Evolutionary conservation across 2,797 vertebrate species (phyloP), one percentile per base, ranked within the genome.

Genomic region (Pseudochaenichthys georgianus): DNA sequence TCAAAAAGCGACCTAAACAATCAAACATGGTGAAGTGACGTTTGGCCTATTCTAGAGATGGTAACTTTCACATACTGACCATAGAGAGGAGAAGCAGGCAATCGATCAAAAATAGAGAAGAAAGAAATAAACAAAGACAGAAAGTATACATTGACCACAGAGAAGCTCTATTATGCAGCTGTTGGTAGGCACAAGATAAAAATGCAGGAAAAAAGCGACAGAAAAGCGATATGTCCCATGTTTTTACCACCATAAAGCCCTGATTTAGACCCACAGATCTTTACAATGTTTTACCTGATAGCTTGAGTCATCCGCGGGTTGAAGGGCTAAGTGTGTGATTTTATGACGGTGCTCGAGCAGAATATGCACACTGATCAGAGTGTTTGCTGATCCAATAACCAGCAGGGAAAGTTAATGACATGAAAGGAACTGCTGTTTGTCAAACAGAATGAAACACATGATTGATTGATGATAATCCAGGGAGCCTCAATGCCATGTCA

Each of bases 331-430:
- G 88, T 84, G 84, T 83, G 73, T 57, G 73, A 68, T 85, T 94
- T 92, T 91, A 93, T 88, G 91, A 79, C 42, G 71, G 84, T 85
- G 84, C 88, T 90, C 59, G 11, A 89, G 86, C 88, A 62, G 81
- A 90, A 91, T 78, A 82, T 73, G 80, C 85, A 81, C 87, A 84
- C 79, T 80, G 57, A 23, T 23, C 78, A 83, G 81, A 71, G 80
- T 92, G 89, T 93, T 93, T 94, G 87, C 92, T 75, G 77, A 88
- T 90, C 85, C 88, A 90, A 90, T 93, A 91, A 88, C 82, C 86
- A 74, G 82, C 83, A 84, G 86, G 77, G 85, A 89, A 92, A 89
- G 90, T 85, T 91, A 93, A 91, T 91, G 88, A 84, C 89, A 87
- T 90, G 87, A 92, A 90, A 92, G 81, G 73, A 82, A 80, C 82